Evolutionary conservation across 64 coral and sea anemone species (phyloP).

Genomic region (Acropora tenuis): DNA sequence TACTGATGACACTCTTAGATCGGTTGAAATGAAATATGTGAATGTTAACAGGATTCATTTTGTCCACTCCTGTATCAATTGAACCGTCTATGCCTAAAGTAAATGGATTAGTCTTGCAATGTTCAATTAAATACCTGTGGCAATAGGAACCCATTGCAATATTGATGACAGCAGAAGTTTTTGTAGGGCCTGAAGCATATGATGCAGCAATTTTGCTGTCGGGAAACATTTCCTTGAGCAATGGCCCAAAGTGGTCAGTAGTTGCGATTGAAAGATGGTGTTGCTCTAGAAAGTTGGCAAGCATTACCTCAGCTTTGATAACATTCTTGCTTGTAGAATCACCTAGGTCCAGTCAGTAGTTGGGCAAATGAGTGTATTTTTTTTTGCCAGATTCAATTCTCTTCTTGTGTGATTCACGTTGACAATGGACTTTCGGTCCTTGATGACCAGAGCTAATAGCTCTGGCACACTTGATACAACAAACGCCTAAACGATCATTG

Average conservation of each 20-base stretch:
- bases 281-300: constrained; percentile 52
- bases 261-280: constrained; percentile 57
- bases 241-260: constrained; percentile 31
- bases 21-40: neutral
- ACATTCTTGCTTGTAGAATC: neutral
- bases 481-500: no score
- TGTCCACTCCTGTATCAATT: constrained; percentile 17
- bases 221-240: constrained; percentile 48
- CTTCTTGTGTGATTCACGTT: no score
- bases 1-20: neutral
- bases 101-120: constrained; percentile 47
- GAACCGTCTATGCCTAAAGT: constrained; percentile 46
- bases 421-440: no score
- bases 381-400: no score
- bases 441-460: no score
- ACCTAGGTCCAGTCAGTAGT: no score
- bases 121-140: constrained; percentile 37
- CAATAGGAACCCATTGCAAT: constrained; percentile 57
- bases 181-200: constrained; percentile 39
- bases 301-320: constrained; percentile 48
- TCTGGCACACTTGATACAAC: no score
- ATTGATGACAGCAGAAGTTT: constrained; percentile 55
- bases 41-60: constrained; percentile 46
- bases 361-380: no score
- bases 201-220: constrained; percentile 57